Evolutionary conservation across 2,797 vertebrate genomes (phyloP).

Genomic region (Hephaestus fuliginosus): DNA sequence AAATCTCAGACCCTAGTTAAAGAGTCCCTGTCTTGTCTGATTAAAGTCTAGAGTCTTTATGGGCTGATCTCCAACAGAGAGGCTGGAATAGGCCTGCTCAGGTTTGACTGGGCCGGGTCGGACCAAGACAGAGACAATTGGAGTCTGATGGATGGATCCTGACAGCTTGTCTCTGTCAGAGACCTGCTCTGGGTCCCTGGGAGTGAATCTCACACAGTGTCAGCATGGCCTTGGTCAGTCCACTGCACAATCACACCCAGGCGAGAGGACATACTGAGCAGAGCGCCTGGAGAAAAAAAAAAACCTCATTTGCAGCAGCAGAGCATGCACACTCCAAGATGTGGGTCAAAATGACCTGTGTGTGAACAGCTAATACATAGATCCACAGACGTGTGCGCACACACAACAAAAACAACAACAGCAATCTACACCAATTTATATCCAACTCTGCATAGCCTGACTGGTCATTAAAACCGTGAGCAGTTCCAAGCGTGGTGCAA

Average conservation of each 20-base stretch:
- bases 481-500: constrained; percentile 32
- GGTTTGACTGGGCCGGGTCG: constrained; percentile 43
- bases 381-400: constrained; percentile 14
- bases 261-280: constrained; percentile 46
- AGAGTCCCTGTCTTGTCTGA: constrained; percentile 69
- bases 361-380: constrained; percentile 12
- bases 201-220: constrained; percentile 62
- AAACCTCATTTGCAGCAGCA: constrained; percentile 56
- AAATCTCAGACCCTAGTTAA: constrained; percentile 51
- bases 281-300: constrained; percentile 47
- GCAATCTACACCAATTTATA: constrained; percentile 53
- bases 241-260: constrained; percentile 43
- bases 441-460: constrained; percentile 40
- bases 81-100: constrained; percentile 32
- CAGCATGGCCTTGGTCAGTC: constrained; percentile 56
- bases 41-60: constrained; percentile 53
- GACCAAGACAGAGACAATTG: constrained; percentile 43
- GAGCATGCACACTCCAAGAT: constrained; percentile 34
- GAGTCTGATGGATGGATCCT: constrained; percentile 69
- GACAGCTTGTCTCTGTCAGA: constrained; percentile 74
- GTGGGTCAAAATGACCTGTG: constrained; percentile 38
- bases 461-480: constrained; percentile 70
- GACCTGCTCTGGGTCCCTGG: constrained; percentile 51
- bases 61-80: constrained; percentile 49
- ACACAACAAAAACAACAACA: constrained; percentile 25